Evolutionary conservation across 2,113 vertebrate genomes (phyloP), one percentile per base, ranked within the genome.

Genomic region (Nothocercus julius): DNA sequence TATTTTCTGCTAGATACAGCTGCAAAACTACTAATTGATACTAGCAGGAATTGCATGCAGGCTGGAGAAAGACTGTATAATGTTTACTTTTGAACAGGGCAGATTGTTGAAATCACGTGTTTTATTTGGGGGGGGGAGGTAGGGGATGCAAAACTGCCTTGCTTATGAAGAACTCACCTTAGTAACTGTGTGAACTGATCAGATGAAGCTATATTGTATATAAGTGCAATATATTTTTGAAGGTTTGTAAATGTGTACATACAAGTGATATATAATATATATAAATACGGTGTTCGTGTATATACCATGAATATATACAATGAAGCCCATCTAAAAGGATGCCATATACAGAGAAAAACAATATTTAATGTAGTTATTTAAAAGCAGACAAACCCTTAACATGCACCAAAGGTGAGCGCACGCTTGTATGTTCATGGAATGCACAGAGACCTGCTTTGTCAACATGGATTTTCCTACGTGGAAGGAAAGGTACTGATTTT

Each of bases 201-300:
- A 91, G 97, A 96, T 95, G 80, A 92, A 97, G 95, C 97, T 96
- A 95, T 90, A 49, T 93, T 97, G 97, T 98, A 96, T 96, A 94
- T 97, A 97, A 97, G 97, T 98, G 98, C 98, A 98, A 98, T 98
- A 98, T 96, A 80, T 96, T 95, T 96, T 93, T 96, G 97, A 97
- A 97, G 97, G 97, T 97, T 94, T 95, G 98, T 98, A 98, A 97
- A 98, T 98, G 97, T 98, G 98, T 96, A 98, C 95, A 98, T 95
- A 77, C 94, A 93, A 97, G 94, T 77, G 81, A 96, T 97, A 97
- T 97, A 97, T 93, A 97, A 97, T 97, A 97, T 97, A 97, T 96
- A 91, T 97, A 95, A 96, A 67, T 75, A 77, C 12, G 87, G 90
- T 94, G 70, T 94, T 97, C 95, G 56, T 97, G 96, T 95, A 96